Conservation (phyloP, 2,797 vertebrate species). For the Gymnodraco acuticeps region DNA sequence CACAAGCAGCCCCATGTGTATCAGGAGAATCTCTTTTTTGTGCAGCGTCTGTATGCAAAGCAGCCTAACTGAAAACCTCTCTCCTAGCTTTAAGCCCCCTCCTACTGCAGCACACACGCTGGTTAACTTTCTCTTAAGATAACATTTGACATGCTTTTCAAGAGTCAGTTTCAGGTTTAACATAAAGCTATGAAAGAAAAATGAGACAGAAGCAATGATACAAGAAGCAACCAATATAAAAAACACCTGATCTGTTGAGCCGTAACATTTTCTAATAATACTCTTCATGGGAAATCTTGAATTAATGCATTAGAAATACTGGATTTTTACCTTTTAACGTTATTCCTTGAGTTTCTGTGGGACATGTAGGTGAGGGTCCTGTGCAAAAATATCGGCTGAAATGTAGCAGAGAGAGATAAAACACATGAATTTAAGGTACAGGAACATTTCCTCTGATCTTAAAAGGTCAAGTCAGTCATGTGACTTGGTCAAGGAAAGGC, state of each 20-base stretch:
- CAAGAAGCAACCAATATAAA: not conserved
- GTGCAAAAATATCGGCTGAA: constrained; percentile 98
- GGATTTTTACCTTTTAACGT: constrained; percentile 89
- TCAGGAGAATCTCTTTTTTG: constrained; percentile 29
- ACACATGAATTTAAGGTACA: not conserved
- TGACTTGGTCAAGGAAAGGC: not conserved
- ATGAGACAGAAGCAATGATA: not conserved
- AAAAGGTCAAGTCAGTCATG: not conserved
- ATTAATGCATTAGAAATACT: not conserved
- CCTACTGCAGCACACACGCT: constrained; percentile 20
- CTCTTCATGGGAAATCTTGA: not conserved
- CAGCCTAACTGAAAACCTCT: constrained; percentile 58
- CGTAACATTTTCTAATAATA: not conserved
- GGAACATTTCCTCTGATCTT: constrained; percentile 11
- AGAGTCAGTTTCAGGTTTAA: not conserved
- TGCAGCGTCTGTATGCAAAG: constrained; percentile 69
- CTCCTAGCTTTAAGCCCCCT: constrained; percentile 1
- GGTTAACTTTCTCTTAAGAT: constrained; percentile 28
- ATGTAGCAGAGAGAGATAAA: constrained; percentile 24
- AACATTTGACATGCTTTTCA: constrained; percentile 37
- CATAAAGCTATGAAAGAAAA: not conserved
- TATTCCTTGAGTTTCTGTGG: constrained; percentile 96
- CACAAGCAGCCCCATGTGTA: constrained; percentile 28
- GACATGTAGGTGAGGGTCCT: constrained; percentile 99
- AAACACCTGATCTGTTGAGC: not conserved